These are phyloP conservation scores for Xenopus laevis DNA, from an alignment of 2,113 vertebrate species.

Conservation along the genomic window DNA sequence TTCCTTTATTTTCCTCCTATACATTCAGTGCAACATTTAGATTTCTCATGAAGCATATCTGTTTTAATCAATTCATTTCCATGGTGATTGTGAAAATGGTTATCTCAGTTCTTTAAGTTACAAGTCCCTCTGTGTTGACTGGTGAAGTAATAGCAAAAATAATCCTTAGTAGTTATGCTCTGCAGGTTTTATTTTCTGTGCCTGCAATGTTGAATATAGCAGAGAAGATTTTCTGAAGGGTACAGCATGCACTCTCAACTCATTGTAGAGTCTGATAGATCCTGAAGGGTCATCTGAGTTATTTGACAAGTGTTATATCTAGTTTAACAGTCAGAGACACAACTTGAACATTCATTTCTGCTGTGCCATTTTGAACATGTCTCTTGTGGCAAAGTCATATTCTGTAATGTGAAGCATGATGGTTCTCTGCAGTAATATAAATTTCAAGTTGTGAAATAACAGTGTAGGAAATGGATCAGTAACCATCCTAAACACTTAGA, in stretches of 20 bases:
- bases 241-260: slow-evolving; percentile 69
- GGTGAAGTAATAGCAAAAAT: slow-evolving; percentile 7
- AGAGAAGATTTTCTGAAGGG: slow-evolving; percentile 69
- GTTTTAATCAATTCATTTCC: no score
- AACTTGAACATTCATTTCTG: slow-evolving; percentile 76
- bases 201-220: slow-evolving; percentile 76
- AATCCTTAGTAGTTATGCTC: slow-evolving; percentile 23
- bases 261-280: slow-evolving; percentile 69
- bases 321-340: slow-evolving; percentile 73
- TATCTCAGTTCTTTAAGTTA: slow-evolving; percentile 2
- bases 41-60: no score
- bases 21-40: no score
- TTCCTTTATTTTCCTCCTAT: no score
- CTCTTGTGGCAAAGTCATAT: slow-evolving; percentile 70
- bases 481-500: slow-evolving; percentile 43
- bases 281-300: slow-evolving; percentile 73
- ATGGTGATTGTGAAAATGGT: neutral
- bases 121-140: slow-evolving; percentile 11
- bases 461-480: slow-evolving; percentile 57
- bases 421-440: slow-evolving; percentile 67
- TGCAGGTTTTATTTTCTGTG: slow-evolving; percentile 69
- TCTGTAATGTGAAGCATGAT: slow-evolving; percentile 73
- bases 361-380: slow-evolving; percentile 78
- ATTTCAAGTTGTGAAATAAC: slow-evolving; percentile 65
- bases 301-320: slow-evolving; percentile 79